Evolutionary conservation across 2,797 vertebrate genomes (phyloP).

Genomic region (Mareca penelope): DNA sequence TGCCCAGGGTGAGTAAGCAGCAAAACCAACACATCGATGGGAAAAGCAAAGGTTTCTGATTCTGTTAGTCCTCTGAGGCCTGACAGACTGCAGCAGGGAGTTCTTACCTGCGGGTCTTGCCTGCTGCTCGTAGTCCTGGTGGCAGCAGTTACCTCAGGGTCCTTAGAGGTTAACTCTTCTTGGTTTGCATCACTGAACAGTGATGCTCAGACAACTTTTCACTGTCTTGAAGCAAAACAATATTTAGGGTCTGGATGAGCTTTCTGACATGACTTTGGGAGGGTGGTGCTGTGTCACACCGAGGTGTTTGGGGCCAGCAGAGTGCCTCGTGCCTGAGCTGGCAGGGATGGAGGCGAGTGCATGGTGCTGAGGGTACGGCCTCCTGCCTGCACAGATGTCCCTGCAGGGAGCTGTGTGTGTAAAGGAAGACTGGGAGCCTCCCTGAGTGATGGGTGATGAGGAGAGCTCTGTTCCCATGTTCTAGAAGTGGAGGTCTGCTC

Average conservation of each 20-base stretch:
- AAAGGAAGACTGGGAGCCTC: background rate
- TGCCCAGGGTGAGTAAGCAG: background rate
- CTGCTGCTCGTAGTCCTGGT: background rate
- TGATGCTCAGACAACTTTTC: background rate
- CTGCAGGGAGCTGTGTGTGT: background rate
- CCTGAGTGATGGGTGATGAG: background rate
- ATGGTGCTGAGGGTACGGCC: fast-evolving
- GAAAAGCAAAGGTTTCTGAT: background rate
- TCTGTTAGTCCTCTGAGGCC: background rate
- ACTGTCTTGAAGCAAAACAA: background rate
- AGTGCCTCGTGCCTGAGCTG: background rate
- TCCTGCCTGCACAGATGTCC: background rate
- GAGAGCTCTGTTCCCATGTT: background rate
- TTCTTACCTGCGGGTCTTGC: background rate
- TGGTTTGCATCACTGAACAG: background rate
- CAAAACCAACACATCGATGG: too few species aligned
- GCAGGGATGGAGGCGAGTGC: background rate
- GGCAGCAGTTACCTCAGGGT: background rate
- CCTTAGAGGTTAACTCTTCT: background rate
- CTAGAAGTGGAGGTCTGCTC: background rate
- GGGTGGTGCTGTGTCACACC: background rate
- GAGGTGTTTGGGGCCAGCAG: background rate
- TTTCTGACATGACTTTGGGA: background rate
- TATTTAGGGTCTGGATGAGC: background rate
- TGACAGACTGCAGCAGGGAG: background rate